phyloP scores from a whole-genome alignment of 2,113 vertebrate species.

The Centrocercus urophasianus region DNA sequence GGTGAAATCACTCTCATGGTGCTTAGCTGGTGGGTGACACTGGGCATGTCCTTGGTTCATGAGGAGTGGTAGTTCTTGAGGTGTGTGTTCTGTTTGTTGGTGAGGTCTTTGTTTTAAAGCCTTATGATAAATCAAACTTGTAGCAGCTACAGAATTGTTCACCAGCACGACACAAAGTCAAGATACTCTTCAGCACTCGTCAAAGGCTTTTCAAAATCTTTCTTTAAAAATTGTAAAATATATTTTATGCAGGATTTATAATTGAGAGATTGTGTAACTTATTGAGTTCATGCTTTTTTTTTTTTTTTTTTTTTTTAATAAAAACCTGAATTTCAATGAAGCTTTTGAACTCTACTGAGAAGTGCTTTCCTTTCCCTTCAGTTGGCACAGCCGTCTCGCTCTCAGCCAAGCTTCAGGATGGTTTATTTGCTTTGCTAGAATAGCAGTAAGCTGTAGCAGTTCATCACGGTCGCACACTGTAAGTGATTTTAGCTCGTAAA shows the following conservation, averaged over 20 bases:
- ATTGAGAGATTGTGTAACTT: constrained; percentile 82
- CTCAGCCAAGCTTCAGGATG: rapidly evolving
- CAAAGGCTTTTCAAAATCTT: constrained; percentile 65
- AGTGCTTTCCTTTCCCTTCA: not conserved
- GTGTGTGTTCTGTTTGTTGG: constrained; percentile 56
- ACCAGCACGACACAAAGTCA: constrained; percentile 80
- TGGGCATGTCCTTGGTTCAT: constrained; percentile 55
- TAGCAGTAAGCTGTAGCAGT: not conserved
- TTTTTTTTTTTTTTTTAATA: constrained; percentile 68
- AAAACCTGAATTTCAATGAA: constrained; percentile 74
- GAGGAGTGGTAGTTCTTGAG: constrained; percentile 45
- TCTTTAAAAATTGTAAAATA: constrained; percentile 79
- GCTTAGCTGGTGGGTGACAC: constrained; percentile 74
- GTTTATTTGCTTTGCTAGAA: not conserved
- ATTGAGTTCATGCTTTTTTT: constrained; percentile 79
- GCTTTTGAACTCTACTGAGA: not conserved
- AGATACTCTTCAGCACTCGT: constrained; percentile 74
- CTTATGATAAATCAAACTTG: constrained; percentile 65
- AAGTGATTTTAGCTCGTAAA: not conserved
- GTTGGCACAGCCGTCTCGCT: rapidly evolving
- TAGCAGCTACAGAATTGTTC: constrained; percentile 78
- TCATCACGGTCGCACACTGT: rapidly evolving
- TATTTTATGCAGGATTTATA: constrained; percentile 85
- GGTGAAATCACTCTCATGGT: constrained; percentile 75
- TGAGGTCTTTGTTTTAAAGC: constrained; percentile 63